Base-by-base conservation (phyloP, 2,113 vertebrate genomes). In the Turdus rufiventris region DNA sequence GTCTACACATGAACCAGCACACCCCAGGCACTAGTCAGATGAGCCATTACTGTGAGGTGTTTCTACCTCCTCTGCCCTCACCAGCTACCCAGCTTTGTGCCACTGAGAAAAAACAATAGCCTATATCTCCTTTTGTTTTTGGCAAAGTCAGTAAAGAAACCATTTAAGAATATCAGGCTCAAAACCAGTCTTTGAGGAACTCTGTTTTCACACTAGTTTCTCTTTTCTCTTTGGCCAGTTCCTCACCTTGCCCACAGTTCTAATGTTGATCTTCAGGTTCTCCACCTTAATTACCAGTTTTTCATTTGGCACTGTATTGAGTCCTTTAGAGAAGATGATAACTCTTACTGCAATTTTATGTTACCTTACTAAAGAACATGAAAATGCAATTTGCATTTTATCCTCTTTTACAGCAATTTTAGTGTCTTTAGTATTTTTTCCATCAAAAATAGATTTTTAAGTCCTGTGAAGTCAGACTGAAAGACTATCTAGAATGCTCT, bases 381-480 rank as follows among this genome's bases (percentile, higher is more conserved):
- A 75, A 92, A 89, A 82, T 75, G 7, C 54, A 87, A 42, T 76
- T 82, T 76, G 34, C 18, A 33, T 91, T 89, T 93, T 68, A 61
- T 54, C 61, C 24, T 85, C 36, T 79, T 92, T 81, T 63, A 81
- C 25, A 51, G 33, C 40, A 94, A 71, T 34, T 92, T 84, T 50
- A 60, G 10, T 74, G 11, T 91, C 48, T 75, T 91, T 45, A 50
- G 66, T 65, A 18, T 61, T 75, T 85, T 81, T 89, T 79, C 45
- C 28, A 65, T 61, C n/a, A 85, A 91, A 93, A 88, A 72, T 48
- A 85, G 62, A 72, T 78, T 88, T 78, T 88, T 31, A 94, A 79
- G 45, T 76, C 74, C 62, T 82, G 38, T 62, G 29, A 88, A 85
- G 58, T 76, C 66, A 85, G 38, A 78, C 25, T 68, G 53, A 82